Conservation (phyloP, 2,888 invertebrate species). For the Dusona sp. region DNA sequence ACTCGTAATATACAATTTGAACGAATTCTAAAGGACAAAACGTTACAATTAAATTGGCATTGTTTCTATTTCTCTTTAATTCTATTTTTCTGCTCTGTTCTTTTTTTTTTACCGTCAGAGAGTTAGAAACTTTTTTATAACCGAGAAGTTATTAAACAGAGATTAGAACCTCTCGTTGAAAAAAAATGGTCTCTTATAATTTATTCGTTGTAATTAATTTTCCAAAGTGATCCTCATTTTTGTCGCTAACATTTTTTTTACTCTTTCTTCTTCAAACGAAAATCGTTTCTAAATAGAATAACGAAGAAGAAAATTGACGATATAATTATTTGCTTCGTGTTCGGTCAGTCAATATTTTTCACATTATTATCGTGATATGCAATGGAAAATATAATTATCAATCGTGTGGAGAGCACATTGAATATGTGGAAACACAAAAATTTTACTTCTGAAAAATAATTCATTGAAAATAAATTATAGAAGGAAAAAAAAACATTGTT, state of each 20-base stretch:
- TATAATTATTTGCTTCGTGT: background rate
- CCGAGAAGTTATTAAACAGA: background rate
- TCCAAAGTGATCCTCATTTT: background rate
- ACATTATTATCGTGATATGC: background rate
- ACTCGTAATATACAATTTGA: conserved; percentile 69
- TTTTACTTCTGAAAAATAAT: background rate
- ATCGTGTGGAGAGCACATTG: background rate
- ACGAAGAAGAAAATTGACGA: background rate
- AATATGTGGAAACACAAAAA: background rate
- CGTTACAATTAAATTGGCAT: conserved; percentile 65
- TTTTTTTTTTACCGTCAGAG: conserved; percentile 8
- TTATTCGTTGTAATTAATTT: background rate
- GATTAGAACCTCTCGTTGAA: conserved; percentile 22
- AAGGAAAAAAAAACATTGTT: background rate
- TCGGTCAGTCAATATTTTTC: background rate
- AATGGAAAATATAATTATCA: background rate
- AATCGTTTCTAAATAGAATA: background rate
- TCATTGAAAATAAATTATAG: background rate
- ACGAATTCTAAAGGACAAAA: conserved; percentile 47
- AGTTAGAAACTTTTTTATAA: background rate
- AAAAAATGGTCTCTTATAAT: background rate
- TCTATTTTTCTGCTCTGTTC: conserved; percentile 6
- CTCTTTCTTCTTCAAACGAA: background rate
- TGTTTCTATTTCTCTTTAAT: conserved; percentile 16
- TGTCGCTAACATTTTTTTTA: background rate